Conservation (phyloP, 1,140 invertebrate species). For the Whitmania pigra region DNA sequence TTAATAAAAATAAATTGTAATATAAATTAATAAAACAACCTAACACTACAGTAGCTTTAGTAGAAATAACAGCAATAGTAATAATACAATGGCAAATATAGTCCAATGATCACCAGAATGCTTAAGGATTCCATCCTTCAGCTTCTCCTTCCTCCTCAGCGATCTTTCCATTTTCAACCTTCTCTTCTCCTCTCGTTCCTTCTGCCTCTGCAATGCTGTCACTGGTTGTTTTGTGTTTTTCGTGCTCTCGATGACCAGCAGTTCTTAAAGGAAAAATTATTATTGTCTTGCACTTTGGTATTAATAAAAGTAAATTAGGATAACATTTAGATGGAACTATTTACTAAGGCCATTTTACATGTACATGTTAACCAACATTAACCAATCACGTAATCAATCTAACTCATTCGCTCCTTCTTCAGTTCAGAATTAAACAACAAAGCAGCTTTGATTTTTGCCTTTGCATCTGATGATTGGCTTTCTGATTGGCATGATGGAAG, state of each 20-base stretch:
- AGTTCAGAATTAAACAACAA: constrained; percentile 30
- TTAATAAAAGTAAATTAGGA: neutral
- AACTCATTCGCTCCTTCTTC: constrained; percentile 32
- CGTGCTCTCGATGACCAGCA: neutral
- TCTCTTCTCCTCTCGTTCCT: constrained; percentile 38
- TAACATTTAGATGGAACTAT: neutral
- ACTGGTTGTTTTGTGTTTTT: constrained; percentile 12
- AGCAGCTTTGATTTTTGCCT: constrained; percentile 35
- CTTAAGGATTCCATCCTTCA: constrained; percentile 21
- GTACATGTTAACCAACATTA: too few relatives aligned
- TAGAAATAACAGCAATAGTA: neutral
- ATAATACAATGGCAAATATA: too few relatives aligned
- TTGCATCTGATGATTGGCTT: constrained; percentile 28
- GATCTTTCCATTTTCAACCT: constrained; percentile 36
- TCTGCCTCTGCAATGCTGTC: constrained; percentile 33
- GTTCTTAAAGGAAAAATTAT: neutral
- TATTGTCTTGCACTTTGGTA: neutral
- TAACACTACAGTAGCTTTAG: too few relatives aligned
- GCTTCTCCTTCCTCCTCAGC: constrained; percentile 33
- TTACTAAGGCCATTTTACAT: too few relatives aligned
- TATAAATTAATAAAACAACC: too few relatives aligned
- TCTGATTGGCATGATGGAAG: too few relatives aligned
- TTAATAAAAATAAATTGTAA: neutral
- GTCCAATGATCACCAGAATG: too few relatives aligned
- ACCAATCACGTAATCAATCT: neutral